Conservation (phyloP, 2,888 invertebrate species). For the Ephialtes manifestator region DNA sequence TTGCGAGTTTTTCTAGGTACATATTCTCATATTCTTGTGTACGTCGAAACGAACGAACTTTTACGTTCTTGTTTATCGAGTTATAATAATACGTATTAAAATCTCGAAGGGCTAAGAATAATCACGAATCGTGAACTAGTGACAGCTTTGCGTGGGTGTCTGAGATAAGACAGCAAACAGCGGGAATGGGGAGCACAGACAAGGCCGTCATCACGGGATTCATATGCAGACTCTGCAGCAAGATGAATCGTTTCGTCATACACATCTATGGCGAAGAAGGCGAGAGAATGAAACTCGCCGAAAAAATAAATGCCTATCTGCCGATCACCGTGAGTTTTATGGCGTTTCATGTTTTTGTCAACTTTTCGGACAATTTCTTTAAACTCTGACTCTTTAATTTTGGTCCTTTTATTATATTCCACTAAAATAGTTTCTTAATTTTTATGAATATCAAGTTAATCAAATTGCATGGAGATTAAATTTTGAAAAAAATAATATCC, state of each 20-base stretch:
- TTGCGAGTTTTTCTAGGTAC: neutral
- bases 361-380: neutral
- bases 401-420: too few relatives aligned
- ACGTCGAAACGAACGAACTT: neutral
- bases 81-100: neutral
- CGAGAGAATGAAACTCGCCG: conserved; percentile 90
- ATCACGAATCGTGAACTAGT: conserved; percentile 35
- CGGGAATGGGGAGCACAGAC: conserved; percentile 92
- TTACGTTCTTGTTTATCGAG: neutral
- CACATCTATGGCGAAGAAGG: conserved; percentile 95
- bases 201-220: conserved; percentile 94
- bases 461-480: too few relatives aligned
- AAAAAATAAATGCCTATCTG: conserved; percentile 93
- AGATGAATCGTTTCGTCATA: conserved; percentile 94
- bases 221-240: conserved; percentile 94
- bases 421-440: too few relatives aligned
- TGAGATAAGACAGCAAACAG: conserved; percentile 16
- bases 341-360: neutral
- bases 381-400: neutral
- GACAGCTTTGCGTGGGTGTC: conserved; percentile 59
- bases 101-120: conserved; percentile 9
- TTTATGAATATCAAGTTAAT: too few relatives aligned
- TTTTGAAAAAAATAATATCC: too few relatives aligned
- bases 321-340: conserved; percentile 90
- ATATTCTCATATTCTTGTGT: neutral